Conservation (phyloP, 2,797 vertebrate species). For the Alca torda region DNA sequence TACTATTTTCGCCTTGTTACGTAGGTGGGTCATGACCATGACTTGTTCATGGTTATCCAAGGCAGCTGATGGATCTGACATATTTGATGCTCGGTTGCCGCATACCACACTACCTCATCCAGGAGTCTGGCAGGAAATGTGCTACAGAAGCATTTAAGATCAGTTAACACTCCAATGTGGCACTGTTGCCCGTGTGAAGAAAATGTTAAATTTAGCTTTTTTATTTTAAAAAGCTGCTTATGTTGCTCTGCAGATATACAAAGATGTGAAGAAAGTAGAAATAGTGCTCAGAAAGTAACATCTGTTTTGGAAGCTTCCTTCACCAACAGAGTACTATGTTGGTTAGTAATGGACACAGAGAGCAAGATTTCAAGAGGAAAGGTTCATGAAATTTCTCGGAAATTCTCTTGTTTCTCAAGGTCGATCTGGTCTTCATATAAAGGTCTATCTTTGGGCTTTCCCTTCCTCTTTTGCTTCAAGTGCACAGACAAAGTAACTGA, state of each 20-base stretch:
- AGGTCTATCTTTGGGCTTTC: neutral
- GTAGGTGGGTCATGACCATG: neutral
- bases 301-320: constrained; percentile 6
- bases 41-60: neutral
- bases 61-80: constrained; percentile 5
- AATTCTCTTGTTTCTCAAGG: neutral
- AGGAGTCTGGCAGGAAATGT: constrained; percentile 53
- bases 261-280: constrained; percentile 21
- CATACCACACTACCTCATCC: neutral
- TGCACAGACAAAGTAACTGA: neutral
- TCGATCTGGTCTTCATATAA: neutral
- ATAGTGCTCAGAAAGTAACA: constrained; percentile 12
- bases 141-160: constrained; percentile 36
- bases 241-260: constrained; percentile 18
- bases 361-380: neutral
- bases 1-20: neutral
- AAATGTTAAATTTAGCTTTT: constrained; percentile 49
- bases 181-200: constrained; percentile 39
- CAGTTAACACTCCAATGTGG: constrained; percentile 28
- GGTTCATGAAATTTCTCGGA: neutral
- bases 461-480: neutral
- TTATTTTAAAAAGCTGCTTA: constrained; percentile 47
- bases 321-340: neutral
- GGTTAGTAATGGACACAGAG: neutral
- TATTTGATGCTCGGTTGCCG: constrained; percentile 8